A percentile compares a stretch with the other conserved stretches of the same genome.
phyloP scores from a whole-genome alignment of 37 sponge, comb jelly and placozoan genomes.

The Petrosia ficiformis region DNA sequence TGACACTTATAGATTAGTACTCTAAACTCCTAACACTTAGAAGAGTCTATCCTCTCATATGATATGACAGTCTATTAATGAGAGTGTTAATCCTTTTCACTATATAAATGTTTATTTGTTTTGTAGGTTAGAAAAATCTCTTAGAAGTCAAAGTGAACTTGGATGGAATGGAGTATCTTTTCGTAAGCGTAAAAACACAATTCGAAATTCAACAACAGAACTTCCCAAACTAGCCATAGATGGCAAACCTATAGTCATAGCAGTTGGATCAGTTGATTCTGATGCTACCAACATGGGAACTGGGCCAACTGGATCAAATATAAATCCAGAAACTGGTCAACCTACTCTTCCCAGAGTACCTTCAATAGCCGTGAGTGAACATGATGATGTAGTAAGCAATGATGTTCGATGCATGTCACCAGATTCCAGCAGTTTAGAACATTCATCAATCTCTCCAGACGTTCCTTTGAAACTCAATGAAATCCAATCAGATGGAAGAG shows the following conservation, averaged over 20 bases:
- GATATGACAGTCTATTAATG: too few species aligned
- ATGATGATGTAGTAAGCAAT: too few species aligned
- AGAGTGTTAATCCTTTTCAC: background rate
- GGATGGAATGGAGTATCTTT: slow-evolving; percentile 49
- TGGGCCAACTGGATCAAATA: background rate
- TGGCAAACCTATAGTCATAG: slow-evolving; percentile 1
- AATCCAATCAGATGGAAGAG: too few species aligned
- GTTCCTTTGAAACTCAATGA: too few species aligned
- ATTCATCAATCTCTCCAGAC: too few species aligned
- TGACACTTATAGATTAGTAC: too few species aligned
- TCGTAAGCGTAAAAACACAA: slow-evolving; percentile 7
- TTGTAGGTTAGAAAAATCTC: slow-evolving; percentile 6
- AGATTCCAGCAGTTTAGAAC: too few species aligned
- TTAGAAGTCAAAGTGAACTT: slow-evolving; percentile 13
- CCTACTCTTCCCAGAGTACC: background rate
- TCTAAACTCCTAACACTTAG: too few species aligned
- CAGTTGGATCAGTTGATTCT: background rate
- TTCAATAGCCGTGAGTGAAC: background rate
- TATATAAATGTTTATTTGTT: background rate
- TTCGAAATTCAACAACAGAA: background rate
- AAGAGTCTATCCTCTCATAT: too few species aligned
- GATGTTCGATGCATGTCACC: too few species aligned
- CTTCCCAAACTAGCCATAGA: background rate
- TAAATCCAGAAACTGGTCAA: background rate
- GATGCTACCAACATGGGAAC: too few species aligned